Conservation (phyloP, 1,140 invertebrate genomes). For the Bombus sibiricus region DNA sequence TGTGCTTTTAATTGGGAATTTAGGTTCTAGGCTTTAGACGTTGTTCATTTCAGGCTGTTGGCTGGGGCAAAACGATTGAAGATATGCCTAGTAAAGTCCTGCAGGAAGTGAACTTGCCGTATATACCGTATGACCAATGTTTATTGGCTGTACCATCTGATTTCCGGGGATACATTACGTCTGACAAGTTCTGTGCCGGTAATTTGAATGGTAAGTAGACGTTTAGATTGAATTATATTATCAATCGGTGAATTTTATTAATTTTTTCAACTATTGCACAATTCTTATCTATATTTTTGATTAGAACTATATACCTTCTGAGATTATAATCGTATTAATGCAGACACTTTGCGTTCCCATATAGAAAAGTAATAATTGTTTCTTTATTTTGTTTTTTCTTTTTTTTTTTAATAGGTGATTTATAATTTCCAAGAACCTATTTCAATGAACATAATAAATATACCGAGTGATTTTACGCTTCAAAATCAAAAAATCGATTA, state of each 20-base stretch:
- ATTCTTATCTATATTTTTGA: no score
- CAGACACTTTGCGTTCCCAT: no score
- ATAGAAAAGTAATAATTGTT: no score
- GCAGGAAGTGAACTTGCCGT: slow-evolving; percentile 63
- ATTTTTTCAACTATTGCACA: no score
- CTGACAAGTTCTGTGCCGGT: slow-evolving; percentile 72
- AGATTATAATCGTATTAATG: no score
- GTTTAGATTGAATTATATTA: neutral
- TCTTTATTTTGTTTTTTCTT: no score
- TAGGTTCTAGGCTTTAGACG: neutral
- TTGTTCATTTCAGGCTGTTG: slow-evolving; percentile 57
- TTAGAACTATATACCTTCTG: no score
- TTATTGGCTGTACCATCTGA: slow-evolving; percentile 58
- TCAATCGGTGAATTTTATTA: neutral
- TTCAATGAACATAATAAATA: no score
- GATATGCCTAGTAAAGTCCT: slow-evolving; percentile 43
- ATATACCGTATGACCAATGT: slow-evolving; percentile 64
- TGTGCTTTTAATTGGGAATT: neutral
- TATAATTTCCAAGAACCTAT: no score
- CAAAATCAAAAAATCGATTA: no score
- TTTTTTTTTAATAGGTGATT: no score
- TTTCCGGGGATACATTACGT: slow-evolving; percentile 66
- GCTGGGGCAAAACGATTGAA: slow-evolving; percentile 66
- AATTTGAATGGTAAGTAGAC: slow-evolving; percentile 64
- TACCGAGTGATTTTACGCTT: no score